These are phyloP conservation scores for Philaethria dido DNA, from an alignment of 2,888 invertebrate species.

Conservation along the genomic window DNA sequence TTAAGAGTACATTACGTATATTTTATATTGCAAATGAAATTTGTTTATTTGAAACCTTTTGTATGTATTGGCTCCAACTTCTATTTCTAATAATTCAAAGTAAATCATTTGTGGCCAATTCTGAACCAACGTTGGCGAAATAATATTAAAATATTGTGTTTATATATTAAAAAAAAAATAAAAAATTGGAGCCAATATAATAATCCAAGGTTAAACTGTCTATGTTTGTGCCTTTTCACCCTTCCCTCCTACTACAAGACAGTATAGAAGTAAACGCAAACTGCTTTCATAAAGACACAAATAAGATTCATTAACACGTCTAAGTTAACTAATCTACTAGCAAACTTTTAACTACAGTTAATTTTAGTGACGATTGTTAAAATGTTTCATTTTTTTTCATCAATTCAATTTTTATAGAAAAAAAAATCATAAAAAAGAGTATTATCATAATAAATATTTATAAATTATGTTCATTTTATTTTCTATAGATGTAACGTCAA, in stretches of 20 bases:
- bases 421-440: neutral
- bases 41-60: neutral
- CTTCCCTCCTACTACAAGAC: constrained; percentile 4
- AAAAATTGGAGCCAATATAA: constrained; percentile 10
- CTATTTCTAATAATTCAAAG: neutral
- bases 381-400: neutral
- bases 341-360: neutral
- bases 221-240: constrained; percentile 13
- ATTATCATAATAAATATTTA: no score
- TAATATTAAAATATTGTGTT: neutral
- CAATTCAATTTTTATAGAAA: neutral
- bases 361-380: neutral
- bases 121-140: neutral
- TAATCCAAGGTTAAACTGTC: neutral
- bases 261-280: constrained; percentile 14
- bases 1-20: constrained; percentile 18
- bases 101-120: no score
- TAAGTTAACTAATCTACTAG: neutral
- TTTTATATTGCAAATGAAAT: constrained; percentile 5
- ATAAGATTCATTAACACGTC: no score
- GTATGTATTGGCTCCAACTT: constrained; percentile 6
- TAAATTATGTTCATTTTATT: no score
- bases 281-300: neutral
- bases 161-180: neutral
- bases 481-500: neutral